Evolutionary conservation across 1,140 invertebrate species (phyloP).

Genomic region (Euwallacea similis): DNA sequence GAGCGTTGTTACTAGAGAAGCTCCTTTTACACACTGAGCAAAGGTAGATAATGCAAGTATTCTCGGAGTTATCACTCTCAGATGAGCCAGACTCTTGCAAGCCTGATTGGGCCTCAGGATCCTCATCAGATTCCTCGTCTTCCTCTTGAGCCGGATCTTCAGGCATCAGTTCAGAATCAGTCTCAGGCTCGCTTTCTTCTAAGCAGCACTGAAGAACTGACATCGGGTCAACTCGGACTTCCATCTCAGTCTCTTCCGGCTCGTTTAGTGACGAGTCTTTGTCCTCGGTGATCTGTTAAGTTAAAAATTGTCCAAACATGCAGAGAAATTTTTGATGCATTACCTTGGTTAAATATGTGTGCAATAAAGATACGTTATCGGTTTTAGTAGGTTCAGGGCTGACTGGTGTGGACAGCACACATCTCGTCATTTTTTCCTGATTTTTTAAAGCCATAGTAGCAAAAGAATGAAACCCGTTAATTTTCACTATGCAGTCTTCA

Average conservation of each 20-base stretch:
- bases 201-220: conserved; percentile 57
- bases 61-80: conserved; percentile 42
- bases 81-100: conserved; percentile 31
- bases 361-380: conserved; percentile 56
- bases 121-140: conserved; percentile 19
- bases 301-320: too few species aligned
- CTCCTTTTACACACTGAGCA: conserved; percentile 58
- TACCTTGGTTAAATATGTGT: conserved; percentile 62
- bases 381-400: conserved; percentile 47
- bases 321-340: neutral
- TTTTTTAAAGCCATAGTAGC: conserved; percentile 60
- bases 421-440: conserved; percentile 58
- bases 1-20: conserved; percentile 57
- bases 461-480: conserved; percentile 61
- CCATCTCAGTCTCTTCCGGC: conserved; percentile 58
- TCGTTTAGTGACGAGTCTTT: conserved; percentile 1
- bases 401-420: conserved; percentile 50
- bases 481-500: conserved; percentile 57
- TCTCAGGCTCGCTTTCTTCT: conserved; percentile 45
- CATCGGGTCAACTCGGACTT: conserved; percentile 65
- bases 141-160: conserved; percentile 19
- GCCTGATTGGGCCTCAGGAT: neutral
- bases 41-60: conserved; percentile 55
- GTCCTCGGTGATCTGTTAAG: too few species aligned
- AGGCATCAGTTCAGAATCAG: conserved; percentile 14